Evolutionary conservation across 2,888 invertebrate species (phyloP), one percentile per base, ranked within the genome.

Genomic region (Drosophila nr. fundita): DNA sequence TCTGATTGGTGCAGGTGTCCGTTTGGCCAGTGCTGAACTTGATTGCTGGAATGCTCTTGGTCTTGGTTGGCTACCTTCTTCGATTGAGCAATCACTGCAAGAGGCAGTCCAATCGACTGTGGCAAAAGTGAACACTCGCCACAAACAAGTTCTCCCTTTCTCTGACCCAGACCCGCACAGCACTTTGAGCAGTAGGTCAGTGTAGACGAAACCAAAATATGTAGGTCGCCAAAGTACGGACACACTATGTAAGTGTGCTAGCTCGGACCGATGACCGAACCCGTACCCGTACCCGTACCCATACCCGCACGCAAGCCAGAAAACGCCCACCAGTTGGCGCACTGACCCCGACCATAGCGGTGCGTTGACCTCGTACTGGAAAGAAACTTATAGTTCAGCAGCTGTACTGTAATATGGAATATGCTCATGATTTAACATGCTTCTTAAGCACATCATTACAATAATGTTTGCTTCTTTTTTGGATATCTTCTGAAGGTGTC

Each of bases 111-210:
- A 13, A 65, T 62, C 62, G 70, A 57, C 69, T 73, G 63, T 69
- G 77, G 74, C 70, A 85, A 82, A 85, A 85, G 83, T 78, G 83
- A 78, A 68, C 73, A 69, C 72, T 67, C 54, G 64, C 64, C 73
- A 59, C 65, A 76, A 73, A 69, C 73, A 54, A 70, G 72, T 85
- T 83, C 86, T 83, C 79, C 86, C 83, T 83, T 83, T 83, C 83
- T 81, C 86, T 83, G 86, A 83, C 83, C 83, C 83, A 86, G 78
- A 85, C 81, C 79, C 72, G 77, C 71, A 73, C 77, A 59, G 59
- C 64, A 71, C 64, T 60, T 66, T 54, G 38, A 49, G 57, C 67
- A 83, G 85, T 83, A 80, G 83, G 85, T 85, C 86, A 83, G 34
- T 77, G 73, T 64, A 62, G 72, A 61, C 59, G 69, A 73, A 67